These are phyloP conservation scores for Drepana arcuata DNA, from an alignment of 1,140 invertebrate species.

Conservation along the genomic window DNA sequence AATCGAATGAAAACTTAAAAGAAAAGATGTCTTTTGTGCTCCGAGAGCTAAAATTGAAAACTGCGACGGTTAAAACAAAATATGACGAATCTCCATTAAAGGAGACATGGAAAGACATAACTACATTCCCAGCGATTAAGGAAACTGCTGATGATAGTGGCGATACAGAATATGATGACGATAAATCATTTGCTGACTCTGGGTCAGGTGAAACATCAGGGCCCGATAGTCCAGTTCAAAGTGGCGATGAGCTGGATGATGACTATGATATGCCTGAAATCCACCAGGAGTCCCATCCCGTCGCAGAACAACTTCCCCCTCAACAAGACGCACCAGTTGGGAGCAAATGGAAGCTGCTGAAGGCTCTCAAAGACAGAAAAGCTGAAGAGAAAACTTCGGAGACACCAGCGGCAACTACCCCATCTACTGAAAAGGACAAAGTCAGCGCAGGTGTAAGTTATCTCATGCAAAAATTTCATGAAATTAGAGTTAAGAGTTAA, in stretches of 20 bases:
- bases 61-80: constrained; percentile 61
- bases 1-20: constrained; percentile 81
- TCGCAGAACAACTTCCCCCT: constrained; percentile 37
- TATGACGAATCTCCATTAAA: constrained; percentile 57
- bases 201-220: constrained; percentile 90
- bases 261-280: constrained; percentile 70
- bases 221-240: constrained; percentile 84
- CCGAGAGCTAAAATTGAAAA: constrained; percentile 80
- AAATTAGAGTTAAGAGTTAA: constrained; percentile 76
- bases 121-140: constrained; percentile 53
- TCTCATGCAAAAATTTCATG: constrained; percentile 75
- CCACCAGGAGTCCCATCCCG: constrained; percentile 69
- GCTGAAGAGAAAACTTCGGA: constrained; percentile 84
- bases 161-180: constrained; percentile 59
- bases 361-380: constrained; percentile 90
- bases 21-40: constrained; percentile 85
- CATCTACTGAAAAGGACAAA: constrained; percentile 77
- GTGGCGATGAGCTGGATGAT: constrained; percentile 80
- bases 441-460: constrained; percentile 75
- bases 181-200: constrained; percentile 52
- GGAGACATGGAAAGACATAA: constrained; percentile 64
- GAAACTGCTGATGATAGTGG: constrained; percentile 32
- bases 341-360: constrained; percentile 92
- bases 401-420: constrained; percentile 76
- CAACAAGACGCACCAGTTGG: constrained; percentile 74